Conservation (phyloP, 2,113 vertebrate genomes). For the Microcebus tavaratra region DNA sequence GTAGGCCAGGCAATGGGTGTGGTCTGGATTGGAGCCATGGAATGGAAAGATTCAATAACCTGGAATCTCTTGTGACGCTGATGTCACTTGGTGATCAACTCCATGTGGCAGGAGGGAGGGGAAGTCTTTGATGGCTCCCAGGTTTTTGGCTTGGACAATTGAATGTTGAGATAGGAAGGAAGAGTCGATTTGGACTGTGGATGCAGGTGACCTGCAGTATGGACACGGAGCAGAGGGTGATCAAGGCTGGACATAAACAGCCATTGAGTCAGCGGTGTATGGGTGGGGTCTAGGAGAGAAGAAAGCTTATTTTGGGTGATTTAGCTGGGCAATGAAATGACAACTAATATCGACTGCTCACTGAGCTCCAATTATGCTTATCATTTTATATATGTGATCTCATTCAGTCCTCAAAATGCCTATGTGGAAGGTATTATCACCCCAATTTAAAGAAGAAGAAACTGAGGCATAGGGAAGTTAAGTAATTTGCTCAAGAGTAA, state of each 20-base stretch:
- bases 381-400: neutral
- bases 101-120: neutral
- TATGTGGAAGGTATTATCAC: neutral
- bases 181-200: neutral
- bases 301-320: neutral
- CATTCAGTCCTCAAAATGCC: neutral
- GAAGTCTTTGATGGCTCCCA: neutral
- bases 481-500: neutral
- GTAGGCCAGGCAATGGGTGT: neutral
- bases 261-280: neutral
- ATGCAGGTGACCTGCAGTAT: neutral
- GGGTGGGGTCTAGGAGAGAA: neutral
- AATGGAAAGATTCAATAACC: neutral
- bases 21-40: neutral
- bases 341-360: neutral
- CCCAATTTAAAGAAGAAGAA: neutral
- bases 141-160: neutral
- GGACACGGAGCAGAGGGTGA: neutral
- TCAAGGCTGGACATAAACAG: neutral
- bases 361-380: neutral
- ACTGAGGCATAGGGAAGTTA: slow-evolving; percentile 15
- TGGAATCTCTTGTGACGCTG: neutral
- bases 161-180: neutral
- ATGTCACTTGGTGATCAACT: neutral
- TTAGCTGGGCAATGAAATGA: neutral